Evolutionary conservation across 2,888 invertebrate species (phyloP), one percentile per base, ranked within the genome.

Genomic region (Leptopilina drosophilae): DNA sequence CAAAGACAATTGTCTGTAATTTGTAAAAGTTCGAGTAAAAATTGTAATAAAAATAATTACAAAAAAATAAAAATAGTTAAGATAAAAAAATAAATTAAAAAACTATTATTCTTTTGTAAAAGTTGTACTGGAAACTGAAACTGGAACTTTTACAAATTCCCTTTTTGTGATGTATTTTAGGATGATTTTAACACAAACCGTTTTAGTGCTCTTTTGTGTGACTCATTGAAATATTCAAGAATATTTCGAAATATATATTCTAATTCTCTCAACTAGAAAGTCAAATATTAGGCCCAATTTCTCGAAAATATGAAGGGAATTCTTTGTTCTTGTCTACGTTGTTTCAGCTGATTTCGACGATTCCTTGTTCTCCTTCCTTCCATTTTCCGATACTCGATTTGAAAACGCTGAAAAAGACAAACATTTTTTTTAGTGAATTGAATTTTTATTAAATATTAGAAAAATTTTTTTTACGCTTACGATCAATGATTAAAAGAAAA

Each of bases 351-450:
- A 73, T 53, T 73, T 73, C 9, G n/a, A 73, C 4, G 56, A 73
- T 73, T 73, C 73, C n/a, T 73, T 73, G 14, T 73, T 56, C 33
- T 73, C 73, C 53, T 33, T 53, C 53, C 20, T 73, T 33, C 73
- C 73, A 73, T 73, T 73, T 73, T 73, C 73, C 14, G 73, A 20
- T n/a, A 73, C 73, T 56, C 73, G 53, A 56, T 73, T 49, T 8
- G 73, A 53, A 56, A 26, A 73, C 9, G 73, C 73, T 73, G 14
- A 56, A 73, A 53, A 56, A 73, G 49, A 73, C 20, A 49, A 1
- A 26, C 26, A 26, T 14, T 11, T 14, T 46, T n/a, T 40, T 49
- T 53, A n/a, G 6, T 40, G n/a, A n/a, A 33, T 33, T 5, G 33
- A 40, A 40, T 12, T 12, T 11, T 1, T 40, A 33, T 65, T 33